Evolutionary conservation across 2,888 invertebrate species (phyloP), one percentile per base, ranked within the genome.

Genomic region (Harpagoxenus sublaevis): DNA sequence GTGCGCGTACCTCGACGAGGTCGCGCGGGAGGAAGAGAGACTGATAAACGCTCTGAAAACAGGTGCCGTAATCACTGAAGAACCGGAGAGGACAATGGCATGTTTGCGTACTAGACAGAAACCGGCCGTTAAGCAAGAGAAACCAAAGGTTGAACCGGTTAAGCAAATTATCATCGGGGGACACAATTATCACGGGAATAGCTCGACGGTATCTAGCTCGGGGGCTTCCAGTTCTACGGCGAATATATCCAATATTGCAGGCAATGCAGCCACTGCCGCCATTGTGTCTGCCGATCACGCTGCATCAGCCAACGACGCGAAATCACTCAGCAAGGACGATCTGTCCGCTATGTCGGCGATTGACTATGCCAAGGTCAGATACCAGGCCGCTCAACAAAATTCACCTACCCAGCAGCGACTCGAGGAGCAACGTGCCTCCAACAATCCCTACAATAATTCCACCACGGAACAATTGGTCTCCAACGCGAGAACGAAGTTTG

Each of bases 1-100:
- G 3, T 60, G 92, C 60, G 86, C 91, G 48, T 96, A 96, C 86
- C 95, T 96, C 82, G 96, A 97, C 88, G 97, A 97, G 94, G 97
- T 98, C 8, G 97, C 97, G n/a, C 96, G 97, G 45, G 98, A 98
- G 93, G 98, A 98, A 94, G 98, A 98, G 94, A 96, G 97, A 75
- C 95, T 98, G 86, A 96, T 98, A 90, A 97, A 97, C 91, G 98
- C 98, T 12, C 95, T 98, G 86, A 97, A 98, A 92, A 97, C 97
- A 42, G 98, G 98, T 18, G 96, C 96, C 45, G 95, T 97, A 5
- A 96, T 97, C 65, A 95, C 95, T 84, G 96, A 96, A 86, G 96
- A 96, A 82, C 93, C 95, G 0, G 74, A 85, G 18, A 89, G 88
- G 51, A 81, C 73, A 28, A 70, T 88, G 0, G 68, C 75, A 1